phyloP scores from a whole-genome alignment of 1,140 invertebrate genomes.

The Dendrolimus punctatus region DNA sequence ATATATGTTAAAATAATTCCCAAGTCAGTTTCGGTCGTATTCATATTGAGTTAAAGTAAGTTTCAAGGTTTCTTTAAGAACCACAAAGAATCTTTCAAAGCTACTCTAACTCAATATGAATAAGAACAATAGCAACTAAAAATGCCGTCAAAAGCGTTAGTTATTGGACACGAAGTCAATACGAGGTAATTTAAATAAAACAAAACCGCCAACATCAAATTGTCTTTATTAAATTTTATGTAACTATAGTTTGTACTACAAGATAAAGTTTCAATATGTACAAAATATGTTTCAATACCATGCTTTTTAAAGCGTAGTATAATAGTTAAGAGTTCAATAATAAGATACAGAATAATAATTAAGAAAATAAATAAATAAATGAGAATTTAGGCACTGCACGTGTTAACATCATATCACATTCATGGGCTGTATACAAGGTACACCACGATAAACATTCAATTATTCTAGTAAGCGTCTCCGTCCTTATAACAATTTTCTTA shows the following conservation, averaged over 20 bases:
- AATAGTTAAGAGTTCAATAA: constrained; percentile 43
- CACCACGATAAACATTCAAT: constrained; percentile 40
- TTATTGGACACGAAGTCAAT: no score
- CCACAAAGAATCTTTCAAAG: no score
- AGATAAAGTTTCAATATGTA: constrained; percentile 63
- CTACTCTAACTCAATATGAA: no score
- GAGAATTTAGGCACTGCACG: constrained; percentile 66
- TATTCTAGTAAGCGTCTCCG: constrained; percentile 67
- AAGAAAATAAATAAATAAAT: constrained; percentile 47
- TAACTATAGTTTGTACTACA: constrained; percentile 66
- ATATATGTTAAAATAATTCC: no score
- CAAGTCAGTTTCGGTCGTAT: no score
- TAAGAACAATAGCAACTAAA: no score
- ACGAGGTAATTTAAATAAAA: constrained; percentile 21
- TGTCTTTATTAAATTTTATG: constrained; percentile 66
- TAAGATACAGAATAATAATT: constrained; percentile 21
- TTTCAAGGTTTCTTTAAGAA: no score
- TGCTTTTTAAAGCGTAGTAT: constrained; percentile 34
- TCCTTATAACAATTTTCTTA: constrained; percentile 55
- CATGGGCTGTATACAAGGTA: constrained; percentile 45
- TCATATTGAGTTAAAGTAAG: no score
- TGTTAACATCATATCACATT: constrained; percentile 62
- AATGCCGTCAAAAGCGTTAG: no score
- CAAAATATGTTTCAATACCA: constrained; percentile 37
- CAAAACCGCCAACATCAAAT: constrained; percentile 50